These are phyloP conservation scores for Salminus brasiliensis DNA, from an alignment of 2,113 vertebrate genomes.

Conservation along the genomic window DNA sequence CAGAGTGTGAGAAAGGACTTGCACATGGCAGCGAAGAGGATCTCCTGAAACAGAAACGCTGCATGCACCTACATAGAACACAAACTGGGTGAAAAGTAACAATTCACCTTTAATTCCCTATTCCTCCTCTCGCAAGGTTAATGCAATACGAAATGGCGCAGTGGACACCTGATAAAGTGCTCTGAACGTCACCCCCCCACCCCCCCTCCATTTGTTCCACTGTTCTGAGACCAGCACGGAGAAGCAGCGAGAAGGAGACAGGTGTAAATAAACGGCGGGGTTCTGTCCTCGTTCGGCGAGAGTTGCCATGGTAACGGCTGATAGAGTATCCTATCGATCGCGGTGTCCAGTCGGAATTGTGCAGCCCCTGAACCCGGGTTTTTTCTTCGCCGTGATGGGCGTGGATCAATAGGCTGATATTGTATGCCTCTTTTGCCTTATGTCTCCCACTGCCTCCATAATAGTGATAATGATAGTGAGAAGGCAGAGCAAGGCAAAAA, in stretches of 20 bases:
- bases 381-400: slow-evolving; percentile 82
- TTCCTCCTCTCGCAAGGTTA: background rate
- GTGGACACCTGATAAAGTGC: slow-evolving; percentile 17
- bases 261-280: slow-evolving; percentile 78
- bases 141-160: slow-evolving; percentile 13
- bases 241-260: slow-evolving; percentile 66
- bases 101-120: slow-evolving; percentile 18
- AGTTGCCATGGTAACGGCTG: slow-evolving; percentile 85
- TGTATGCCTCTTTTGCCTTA: slow-evolving; percentile 77
- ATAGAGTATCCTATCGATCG: slow-evolving; percentile 86
- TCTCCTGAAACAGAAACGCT: background rate
- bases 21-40: background rate
- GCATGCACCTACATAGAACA: background rate
- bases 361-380: slow-evolving; percentile 76
- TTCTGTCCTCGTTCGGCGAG: slow-evolving; percentile 78
- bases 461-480: slow-evolving; percentile 64
- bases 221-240: slow-evolving; percentile 66
- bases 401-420: slow-evolving; percentile 83
- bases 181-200: slow-evolving; percentile 58
- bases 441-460: slow-evolving; percentile 64
- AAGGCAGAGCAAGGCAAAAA: slow-evolving; percentile 49
- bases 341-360: slow-evolving; percentile 77
- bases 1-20: no score
- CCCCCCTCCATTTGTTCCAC: slow-evolving; percentile 67
- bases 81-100: background rate